These are phyloP conservation scores for Bombus balteatus DNA, from an alignment of 1,140 invertebrate genomes.

Conservation along the genomic window DNA sequence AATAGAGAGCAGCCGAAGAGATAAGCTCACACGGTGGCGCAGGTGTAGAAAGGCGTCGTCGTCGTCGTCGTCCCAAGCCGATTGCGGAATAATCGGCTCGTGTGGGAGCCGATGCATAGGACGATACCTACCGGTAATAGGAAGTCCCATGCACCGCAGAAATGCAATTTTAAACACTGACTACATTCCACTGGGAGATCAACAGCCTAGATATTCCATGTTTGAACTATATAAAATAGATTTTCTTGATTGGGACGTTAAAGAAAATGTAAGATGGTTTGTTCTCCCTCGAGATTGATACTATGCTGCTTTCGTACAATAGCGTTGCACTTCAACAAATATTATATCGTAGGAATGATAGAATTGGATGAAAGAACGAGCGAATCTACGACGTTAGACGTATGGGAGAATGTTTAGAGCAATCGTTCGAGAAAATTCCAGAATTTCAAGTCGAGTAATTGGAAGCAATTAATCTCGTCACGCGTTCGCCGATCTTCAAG, in stretches of 20 bases:
- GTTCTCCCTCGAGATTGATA: too few species aligned
- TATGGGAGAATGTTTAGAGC: background rate
- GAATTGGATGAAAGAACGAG: too few species aligned
- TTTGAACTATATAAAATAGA: background rate
- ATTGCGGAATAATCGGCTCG: conserved; percentile 68
- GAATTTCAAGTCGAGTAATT: background rate
- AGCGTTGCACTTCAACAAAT: too few species aligned
- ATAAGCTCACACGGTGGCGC: conserved; percentile 60
- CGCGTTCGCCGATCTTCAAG: background rate
- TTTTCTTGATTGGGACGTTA: background rate
- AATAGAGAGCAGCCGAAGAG: conserved; percentile 56
- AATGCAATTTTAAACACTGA: conserved; percentile 52
- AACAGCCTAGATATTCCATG: background rate
- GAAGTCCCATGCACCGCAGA: conserved; percentile 37
- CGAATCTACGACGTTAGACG: too few species aligned
- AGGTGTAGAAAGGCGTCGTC: conserved; percentile 73
- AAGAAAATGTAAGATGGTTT: background rate
- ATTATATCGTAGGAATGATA: too few species aligned
- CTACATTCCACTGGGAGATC: conserved; percentile 44
- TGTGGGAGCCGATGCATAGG: conserved; percentile 63
- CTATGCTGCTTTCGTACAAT: accelerated
- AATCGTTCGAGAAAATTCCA: background rate
- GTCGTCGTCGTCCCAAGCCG: conserved; percentile 57
- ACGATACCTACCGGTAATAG: conserved; percentile 60
- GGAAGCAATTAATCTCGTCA: conserved; percentile 20